phyloP scores from a whole-genome alignment of 2,797 vertebrate genomes.

The Rhadinocentrus ornatus region DNA sequence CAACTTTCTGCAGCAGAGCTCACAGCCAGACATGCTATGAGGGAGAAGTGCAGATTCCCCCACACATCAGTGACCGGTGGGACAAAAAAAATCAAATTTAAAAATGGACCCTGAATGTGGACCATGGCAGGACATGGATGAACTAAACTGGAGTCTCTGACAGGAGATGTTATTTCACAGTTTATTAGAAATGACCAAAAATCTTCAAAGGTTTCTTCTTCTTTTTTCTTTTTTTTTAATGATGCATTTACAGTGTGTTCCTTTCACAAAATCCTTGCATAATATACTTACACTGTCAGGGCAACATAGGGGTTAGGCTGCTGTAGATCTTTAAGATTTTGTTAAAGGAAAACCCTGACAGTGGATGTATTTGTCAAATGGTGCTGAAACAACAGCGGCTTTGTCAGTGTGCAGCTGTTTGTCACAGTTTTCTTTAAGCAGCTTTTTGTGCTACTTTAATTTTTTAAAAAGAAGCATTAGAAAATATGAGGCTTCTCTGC shows the following conservation, averaged over 20 bases:
- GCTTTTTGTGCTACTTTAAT: conserved; percentile 35
- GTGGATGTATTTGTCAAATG: not conserved
- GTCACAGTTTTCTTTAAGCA: conserved; percentile 19
- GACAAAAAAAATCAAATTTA: conserved; percentile 13
- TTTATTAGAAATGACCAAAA: conserved; percentile 75
- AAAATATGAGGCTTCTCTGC: conserved; percentile 11
- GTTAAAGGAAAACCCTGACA: conserved; percentile 18
- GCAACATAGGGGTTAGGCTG: conserved; percentile 6
- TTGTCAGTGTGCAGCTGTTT: not conserved
- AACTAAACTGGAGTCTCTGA: conserved; percentile 7
- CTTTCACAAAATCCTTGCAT: conserved; percentile 73
- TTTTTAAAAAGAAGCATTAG: conserved; percentile 17
- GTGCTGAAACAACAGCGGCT: too few relatives aligned
- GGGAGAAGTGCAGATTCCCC: conserved; percentile 15
- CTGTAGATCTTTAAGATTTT: not conserved
- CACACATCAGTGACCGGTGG: conserved; percentile 5
- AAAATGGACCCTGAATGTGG: conserved; percentile 15
- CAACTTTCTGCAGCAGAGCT: not conserved
- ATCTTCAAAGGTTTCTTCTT: conserved; percentile 34
- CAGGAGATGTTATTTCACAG: conserved; percentile 53
- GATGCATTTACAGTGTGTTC: conserved; percentile 70
- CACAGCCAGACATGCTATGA: not conserved
- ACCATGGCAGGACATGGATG: not conserved
- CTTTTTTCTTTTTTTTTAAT: conserved; percentile 64
- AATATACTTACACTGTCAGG: conserved; percentile 71